These are phyloP conservation scores for Tachina grossa DNA, from an alignment of 2,888 invertebrate species.

Conservation along the genomic window DNA sequence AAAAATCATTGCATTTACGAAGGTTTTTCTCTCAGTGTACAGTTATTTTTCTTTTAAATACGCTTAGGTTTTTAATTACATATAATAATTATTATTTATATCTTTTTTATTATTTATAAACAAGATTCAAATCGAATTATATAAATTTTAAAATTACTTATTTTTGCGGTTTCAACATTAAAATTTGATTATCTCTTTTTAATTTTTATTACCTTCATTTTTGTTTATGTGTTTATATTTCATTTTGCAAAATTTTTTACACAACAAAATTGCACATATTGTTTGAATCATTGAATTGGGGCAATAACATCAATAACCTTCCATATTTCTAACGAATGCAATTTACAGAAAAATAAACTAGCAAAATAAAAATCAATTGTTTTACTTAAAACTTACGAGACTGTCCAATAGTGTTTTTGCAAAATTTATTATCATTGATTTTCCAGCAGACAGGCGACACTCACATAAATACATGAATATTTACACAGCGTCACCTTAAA, in stretches of 20 bases:
- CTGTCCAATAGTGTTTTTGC: conserved; percentile 1
- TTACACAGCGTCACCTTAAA: too few relatives aligned
- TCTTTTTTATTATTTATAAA: too few relatives aligned
- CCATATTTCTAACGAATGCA: conserved; percentile 35
- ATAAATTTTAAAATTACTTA: too few relatives aligned
- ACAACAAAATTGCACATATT: conserved; percentile 11
- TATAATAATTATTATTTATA: too few relatives aligned
- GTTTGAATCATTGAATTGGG: conserved; percentile 40
- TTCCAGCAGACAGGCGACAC: conserved; percentile 22
- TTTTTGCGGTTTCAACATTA: too few relatives aligned
- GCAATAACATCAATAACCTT: conserved; percentile 41
- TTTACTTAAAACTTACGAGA: conserved; percentile 9
- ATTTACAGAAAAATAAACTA: not conserved
- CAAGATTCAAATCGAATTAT: too few relatives aligned
- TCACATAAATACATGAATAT: not conserved
- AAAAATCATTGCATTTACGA: too few relatives aligned
- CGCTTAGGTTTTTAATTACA: too few relatives aligned
- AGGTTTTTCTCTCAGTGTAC: too few relatives aligned
- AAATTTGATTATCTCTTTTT: not conserved
- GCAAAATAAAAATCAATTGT: conserved; percentile 30
- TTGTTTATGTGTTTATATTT: not conserved
- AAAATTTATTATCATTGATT: conserved; percentile 39
- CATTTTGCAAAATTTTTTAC: conserved; percentile 14
- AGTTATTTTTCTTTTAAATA: too few relatives aligned
- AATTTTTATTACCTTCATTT: not conserved